phyloP scores from a whole-genome alignment of 2,113 vertebrate genomes.

The Oncorhynchus nerka region DNA sequence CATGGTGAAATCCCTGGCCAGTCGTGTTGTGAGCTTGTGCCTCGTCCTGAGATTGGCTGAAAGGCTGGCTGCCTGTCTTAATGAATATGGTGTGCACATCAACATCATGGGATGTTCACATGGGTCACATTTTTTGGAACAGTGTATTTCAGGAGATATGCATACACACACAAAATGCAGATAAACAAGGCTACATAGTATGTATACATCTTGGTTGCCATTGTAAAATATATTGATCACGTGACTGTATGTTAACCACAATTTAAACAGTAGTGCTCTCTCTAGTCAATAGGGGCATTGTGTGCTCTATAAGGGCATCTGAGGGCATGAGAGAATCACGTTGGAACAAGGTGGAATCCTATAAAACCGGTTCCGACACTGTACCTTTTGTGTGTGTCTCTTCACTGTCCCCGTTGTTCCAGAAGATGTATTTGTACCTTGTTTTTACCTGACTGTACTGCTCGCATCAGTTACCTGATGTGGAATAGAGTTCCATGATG shows the following conservation, averaged over 20 bases:
- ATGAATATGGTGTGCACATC: background rate
- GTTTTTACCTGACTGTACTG: no score
- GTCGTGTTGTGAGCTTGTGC: conserved; percentile 9
- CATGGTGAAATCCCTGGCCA: background rate
- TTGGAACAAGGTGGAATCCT: no score
- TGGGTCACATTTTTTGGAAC: background rate
- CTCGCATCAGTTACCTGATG: no score
- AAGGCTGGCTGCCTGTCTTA: background rate
- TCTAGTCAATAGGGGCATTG: background rate
- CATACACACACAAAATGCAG: background rate
- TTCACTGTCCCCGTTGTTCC: no score
- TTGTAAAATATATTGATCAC: no score
- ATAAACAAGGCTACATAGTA: background rate
- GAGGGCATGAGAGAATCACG: background rate
- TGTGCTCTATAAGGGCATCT: background rate
- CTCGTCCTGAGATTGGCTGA: conserved; percentile 19
- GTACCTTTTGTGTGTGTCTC: no score
- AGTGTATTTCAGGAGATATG: background rate
- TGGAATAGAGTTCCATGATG: no score
- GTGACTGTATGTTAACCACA: no score
- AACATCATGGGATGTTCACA: background rate
- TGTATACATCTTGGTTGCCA: background rate
- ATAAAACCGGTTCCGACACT: no score
- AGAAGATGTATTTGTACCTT: no score
- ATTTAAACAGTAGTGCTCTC: background rate